These are phyloP conservation scores for Hyperopisus bebe DNA, from an alignment of 2,113 vertebrate genomes.

Conservation along the genomic window DNA sequence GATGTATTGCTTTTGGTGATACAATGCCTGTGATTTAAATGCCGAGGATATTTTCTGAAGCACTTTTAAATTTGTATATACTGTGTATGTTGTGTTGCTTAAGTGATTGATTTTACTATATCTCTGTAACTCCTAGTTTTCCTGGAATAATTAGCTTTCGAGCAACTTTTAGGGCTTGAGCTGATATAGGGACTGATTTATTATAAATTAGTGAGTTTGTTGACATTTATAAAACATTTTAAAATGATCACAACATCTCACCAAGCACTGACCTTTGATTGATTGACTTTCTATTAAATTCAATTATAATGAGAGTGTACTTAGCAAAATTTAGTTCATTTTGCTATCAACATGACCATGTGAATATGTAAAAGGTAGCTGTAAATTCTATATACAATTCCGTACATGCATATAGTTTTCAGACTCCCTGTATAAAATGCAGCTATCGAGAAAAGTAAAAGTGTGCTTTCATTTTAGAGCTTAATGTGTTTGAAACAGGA, in stretches of 20 bases:
- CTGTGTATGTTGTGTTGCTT: background rate
- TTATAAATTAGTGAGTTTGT: constrained; percentile 40
- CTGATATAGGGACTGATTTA: constrained; percentile 34
- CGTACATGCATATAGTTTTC: background rate
- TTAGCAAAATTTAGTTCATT: background rate
- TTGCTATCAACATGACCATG: background rate
- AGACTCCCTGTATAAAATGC: background rate
- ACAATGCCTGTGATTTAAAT: background rate
- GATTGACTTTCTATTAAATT: constrained; percentile 30
- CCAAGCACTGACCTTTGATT: constrained; percentile 21
- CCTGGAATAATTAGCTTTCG: constrained; percentile 39
- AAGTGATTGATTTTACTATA: background rate
- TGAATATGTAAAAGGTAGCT: background rate
- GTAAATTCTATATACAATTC: background rate
- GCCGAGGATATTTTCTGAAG: background rate
- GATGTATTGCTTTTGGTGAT: background rate
- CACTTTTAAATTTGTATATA: background rate
- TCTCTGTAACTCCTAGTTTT: constrained; percentile 34
- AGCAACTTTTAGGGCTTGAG: constrained; percentile 30
- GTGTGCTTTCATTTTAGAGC: background rate
- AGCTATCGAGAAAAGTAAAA: background rate
- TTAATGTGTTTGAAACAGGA: background rate
- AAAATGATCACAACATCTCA: constrained; percentile 30
- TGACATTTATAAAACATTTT: constrained; percentile 21
- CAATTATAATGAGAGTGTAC: constrained; percentile 19